Base-by-base conservation (phyloP, 53 echinoderm and acorn worm genomes). In the Echinarachnius parma region DNA sequence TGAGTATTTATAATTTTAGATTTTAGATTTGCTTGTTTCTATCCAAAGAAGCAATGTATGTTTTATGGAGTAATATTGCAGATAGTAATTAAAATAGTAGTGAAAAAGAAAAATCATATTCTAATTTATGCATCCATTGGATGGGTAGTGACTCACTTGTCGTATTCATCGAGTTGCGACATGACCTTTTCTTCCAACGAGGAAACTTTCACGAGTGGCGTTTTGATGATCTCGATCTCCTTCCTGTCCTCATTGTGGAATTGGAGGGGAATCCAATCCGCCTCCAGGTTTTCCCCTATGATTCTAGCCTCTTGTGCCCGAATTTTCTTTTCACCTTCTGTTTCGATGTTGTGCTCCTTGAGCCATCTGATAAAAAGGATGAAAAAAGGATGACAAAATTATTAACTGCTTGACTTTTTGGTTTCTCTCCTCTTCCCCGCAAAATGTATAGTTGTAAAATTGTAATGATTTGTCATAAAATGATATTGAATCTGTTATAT, bases 271-370 rank as follows among this genome's bases (percentile, higher is more conserved):
- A 46, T 29, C 5, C 32, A 47, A 4, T 66, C 66, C 0, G 27
- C 48, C 24, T 48, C 66, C 32, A 66, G n/a, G 30, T 66, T 66
- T 23, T 48, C 66, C 29, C 47, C 47, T 13, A 66, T 24, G 5
- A 66, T 47, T 0, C 0, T 1, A 2, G 16, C 32, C 28, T 66
- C 47, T 48, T 47, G 13, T 0, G 21, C 24, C 0, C 66, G 28
- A 27, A 66, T 28, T 8, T 66, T 46, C 5, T 48, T 15, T 45
- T 66, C 58, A 28, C 58, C 9, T 0, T 57, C 28, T 0, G 28
- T 27, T 32, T 27, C 5, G 9, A 57, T 57, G 58, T 28, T 57
- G 58, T 57, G 58, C 29, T 25, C 27, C 29, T 57, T 57, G 0
- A 57, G 58, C 58, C 58, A 57, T 28, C 58, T 57, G 58, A 57